Evolutionary conservation across 2,888 invertebrate genomes (phyloP).

Genomic region (Hirudinaria manillensis): DNA sequence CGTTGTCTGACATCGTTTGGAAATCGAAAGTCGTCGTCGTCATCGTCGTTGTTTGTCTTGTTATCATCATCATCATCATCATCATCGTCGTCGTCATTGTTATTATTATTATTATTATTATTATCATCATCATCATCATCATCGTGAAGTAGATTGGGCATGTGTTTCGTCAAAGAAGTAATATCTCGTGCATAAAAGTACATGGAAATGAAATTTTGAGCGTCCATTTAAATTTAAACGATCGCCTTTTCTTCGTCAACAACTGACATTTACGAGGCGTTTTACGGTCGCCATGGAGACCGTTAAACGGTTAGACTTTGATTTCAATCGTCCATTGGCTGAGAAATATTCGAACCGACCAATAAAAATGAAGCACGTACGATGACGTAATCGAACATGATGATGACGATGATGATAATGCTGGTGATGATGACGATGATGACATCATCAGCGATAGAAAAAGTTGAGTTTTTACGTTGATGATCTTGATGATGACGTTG

Average conservation of each 20-base stretch:
- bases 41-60: no score
- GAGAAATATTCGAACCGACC: background rate
- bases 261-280: background rate
- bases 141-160: no score
- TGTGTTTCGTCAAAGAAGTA: no score
- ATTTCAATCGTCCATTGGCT: background rate
- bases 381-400: background rate
- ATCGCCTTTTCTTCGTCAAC: background rate
- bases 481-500: constrained; percentile 2
- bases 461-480: no score
- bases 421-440: constrained; percentile 2
- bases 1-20: no score
- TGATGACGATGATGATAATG: constrained; percentile 6
- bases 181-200: no score
- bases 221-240: background rate
- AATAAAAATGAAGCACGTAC: background rate
- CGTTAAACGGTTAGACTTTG: background rate
- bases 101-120: no score
- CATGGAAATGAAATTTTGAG: background rate
- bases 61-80: no score
- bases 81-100: no score
- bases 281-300: background rate
- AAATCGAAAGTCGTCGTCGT: no score
- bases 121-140: no score
- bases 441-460: no score